phyloP scores from a whole-genome alignment of 1,140 invertebrate species.

The Ceratina japonica region DNA sequence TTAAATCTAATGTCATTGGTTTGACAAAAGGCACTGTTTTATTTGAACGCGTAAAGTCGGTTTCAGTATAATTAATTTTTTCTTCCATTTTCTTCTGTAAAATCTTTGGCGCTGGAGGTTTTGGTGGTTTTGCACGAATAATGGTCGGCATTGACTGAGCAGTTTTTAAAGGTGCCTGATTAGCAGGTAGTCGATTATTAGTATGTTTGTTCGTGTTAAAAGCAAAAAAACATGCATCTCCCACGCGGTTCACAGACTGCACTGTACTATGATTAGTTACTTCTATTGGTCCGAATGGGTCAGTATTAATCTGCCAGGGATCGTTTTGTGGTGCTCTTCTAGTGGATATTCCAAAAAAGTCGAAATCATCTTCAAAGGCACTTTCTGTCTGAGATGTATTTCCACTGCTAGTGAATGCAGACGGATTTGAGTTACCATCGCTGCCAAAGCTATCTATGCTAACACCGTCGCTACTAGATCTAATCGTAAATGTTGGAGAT shows the following conservation, averaged over 20 bases:
- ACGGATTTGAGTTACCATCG: constrained; percentile 83
- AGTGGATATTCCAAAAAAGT: constrained; percentile 77
- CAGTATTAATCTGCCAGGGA: constrained; percentile 72
- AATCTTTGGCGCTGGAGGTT: constrained; percentile 62
- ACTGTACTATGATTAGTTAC: constrained; percentile 37
- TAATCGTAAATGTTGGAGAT: constrained; percentile 86
- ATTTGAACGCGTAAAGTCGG: not conserved
- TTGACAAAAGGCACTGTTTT: constrained; percentile 25
- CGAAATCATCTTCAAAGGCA: constrained; percentile 88
- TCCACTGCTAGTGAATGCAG: constrained; percentile 81
- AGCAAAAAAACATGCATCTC: constrained; percentile 70
- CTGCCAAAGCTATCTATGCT: constrained; percentile 88
- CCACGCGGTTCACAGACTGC: constrained; percentile 61
- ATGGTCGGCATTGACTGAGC: constrained; percentile 82
- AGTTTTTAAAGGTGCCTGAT: constrained; percentile 39
- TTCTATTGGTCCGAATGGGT: constrained; percentile 71
- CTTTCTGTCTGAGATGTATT: constrained; percentile 87
- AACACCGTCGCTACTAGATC: constrained; percentile 86
- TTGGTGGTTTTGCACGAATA: constrained; percentile 80
- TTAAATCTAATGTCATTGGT: constrained; percentile 54
- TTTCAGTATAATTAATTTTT: constrained; percentile 28
- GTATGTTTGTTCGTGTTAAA: constrained; percentile 60
- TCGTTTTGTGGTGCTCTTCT: constrained; percentile 65
- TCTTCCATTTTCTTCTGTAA: constrained; percentile 46
- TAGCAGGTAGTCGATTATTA: constrained; percentile 55